A percentile compares a stretch with the other conserved stretches of the same genome.
phyloP scores from a whole-genome alignment of 2,888 invertebrate species.

The Cephus nigrinus region DNA sequence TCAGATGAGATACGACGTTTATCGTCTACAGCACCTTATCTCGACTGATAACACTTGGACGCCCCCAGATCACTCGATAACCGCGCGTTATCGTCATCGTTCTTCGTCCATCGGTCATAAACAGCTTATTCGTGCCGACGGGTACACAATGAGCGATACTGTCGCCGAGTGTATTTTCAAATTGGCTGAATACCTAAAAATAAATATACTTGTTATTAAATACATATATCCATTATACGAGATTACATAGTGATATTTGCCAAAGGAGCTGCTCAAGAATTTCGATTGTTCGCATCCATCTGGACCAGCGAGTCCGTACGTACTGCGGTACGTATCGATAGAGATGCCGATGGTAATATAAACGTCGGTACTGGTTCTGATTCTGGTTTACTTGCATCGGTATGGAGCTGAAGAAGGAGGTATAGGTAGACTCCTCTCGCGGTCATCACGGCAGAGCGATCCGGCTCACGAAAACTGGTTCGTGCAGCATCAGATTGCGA shows the following conservation, averaged over 20 bases:
- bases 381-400: conserved; percentile 1
- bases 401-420: conserved; percentile 50
- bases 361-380: background rate
- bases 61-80: conserved; percentile 66
- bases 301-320: background rate
- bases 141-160: no score
- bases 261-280: background rate
- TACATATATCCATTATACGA: background rate
- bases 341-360: background rate
- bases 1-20: conserved; percentile 61
- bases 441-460: conserved; percentile 3
- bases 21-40: conserved; percentile 54
- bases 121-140: background rate
- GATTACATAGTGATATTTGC: background rate
- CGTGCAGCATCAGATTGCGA: conserved; percentile 63
- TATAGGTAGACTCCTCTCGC: conserved; percentile 49
- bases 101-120: conserved; percentile 51
- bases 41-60: conserved; percentile 60
- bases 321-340: background rate
- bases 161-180: background rate
- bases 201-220: background rate
- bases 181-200: background rate
- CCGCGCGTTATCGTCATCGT: conserved; percentile 55
- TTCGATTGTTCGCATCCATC: background rate
- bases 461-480: conserved; percentile 58